Conservation (phyloP, 2,888 invertebrate species). For the Lathronympha strigana region DNA sequence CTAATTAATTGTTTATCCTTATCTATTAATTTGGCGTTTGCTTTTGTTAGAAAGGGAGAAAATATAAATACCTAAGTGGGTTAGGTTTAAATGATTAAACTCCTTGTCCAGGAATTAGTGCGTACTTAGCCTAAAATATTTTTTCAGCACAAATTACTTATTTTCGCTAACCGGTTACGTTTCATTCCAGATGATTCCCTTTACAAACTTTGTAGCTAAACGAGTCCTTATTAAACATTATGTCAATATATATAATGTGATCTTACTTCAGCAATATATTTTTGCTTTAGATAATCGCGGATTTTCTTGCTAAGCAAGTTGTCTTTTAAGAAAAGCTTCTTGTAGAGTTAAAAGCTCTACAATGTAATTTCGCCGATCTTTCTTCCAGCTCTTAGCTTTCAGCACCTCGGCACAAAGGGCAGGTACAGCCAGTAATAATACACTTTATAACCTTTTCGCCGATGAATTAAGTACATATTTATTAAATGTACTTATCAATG, state of each 20-base stretch:
- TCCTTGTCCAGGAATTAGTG: too few species aligned
- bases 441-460: not conserved
- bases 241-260: not conserved
- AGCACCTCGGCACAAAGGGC: not conserved
- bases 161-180: not conserved
- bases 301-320: not conserved
- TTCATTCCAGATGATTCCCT: not conserved
- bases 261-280: not conserved
- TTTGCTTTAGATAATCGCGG: not conserved
- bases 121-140: too few species aligned
- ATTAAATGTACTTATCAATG: too few species aligned
- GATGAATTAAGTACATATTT: too few species aligned
- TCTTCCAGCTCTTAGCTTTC: not conserved
- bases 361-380: constrained; percentile 17
- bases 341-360: constrained; percentile 11
- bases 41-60: too few species aligned
- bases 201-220: not conserved
- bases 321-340: constrained; percentile 6
- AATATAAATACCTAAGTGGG: too few species aligned
- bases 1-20: too few species aligned
- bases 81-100: too few species aligned
- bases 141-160: not conserved
- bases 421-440: not conserved
- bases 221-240: not conserved
- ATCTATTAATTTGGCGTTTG: too few species aligned